A percentile compares a stretch with the other conserved stretches of the same genome.
phyloP scores from a whole-genome alignment of 1,140 invertebrate species.

The Uloborus diversus region DNA sequence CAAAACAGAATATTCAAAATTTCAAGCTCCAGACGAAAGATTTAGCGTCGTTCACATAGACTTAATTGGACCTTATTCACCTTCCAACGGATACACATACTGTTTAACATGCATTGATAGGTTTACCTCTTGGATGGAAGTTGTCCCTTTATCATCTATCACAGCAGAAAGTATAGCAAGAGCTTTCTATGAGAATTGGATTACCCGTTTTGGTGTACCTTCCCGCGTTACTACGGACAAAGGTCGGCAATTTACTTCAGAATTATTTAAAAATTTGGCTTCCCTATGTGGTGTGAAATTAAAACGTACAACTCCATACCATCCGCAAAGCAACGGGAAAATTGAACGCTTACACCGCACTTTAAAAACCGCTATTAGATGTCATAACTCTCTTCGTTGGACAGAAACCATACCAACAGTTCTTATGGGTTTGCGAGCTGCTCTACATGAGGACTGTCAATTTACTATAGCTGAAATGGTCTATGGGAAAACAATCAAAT shows the following conservation, averaged over 20 bases:
- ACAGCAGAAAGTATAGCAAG: neutral
- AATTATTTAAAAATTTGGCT: neutral
- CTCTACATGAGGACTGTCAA: neutral
- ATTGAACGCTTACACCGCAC: neutral
- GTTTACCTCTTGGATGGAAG: neutral
- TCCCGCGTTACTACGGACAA: neutral
- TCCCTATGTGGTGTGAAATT: neutral
- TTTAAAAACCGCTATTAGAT: neutral
- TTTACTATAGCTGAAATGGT: neutral
- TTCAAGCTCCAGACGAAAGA: neutral
- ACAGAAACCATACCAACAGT: neutral
- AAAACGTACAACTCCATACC: neutral
- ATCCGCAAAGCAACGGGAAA: neutral
- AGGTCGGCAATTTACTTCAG: neutral
- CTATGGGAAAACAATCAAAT: neutral
- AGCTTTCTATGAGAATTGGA: neutral
- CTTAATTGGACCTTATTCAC: neutral
- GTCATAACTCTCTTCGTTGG: no score
- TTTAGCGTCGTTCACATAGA: neutral
- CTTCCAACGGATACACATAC: neutral
- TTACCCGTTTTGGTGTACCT: neutral
- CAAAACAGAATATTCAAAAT: neutral
- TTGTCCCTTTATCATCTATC: neutral
- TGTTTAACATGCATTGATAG: neutral
- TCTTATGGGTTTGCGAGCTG: neutral